A percentile compares a stretch with the other conserved stretches of the same genome.
Conservation (phyloP, 2,888 invertebrate genomes). For the Neoitamus cyanurus region DNA sequence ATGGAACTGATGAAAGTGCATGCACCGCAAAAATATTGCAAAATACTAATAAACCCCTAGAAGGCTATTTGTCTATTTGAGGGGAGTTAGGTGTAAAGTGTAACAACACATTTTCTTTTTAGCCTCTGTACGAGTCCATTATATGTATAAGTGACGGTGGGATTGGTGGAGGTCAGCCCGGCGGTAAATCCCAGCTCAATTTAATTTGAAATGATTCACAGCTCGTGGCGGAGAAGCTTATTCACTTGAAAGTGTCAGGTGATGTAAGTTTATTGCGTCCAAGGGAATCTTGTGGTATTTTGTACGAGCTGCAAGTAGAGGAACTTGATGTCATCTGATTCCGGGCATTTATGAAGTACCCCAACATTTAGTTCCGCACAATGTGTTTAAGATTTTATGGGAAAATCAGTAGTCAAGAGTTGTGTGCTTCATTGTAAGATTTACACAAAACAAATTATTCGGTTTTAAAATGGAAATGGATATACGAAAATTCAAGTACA, state of each 20-base stretch:
- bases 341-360: background rate
- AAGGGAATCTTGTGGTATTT: background rate
- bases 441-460: too few relatives aligned
- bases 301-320: background rate
- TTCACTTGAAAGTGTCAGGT: background rate
- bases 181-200: background rate
- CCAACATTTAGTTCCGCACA: background rate
- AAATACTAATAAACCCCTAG: background rate
- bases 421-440: background rate
- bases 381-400: background rate
- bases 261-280: constrained; percentile 5
- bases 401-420: background rate
- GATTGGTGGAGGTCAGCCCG: background rate
- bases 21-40: background rate
- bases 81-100: background rate
- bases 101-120: background rate
- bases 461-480: too few relatives aligned
- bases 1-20: constrained; percentile 4
- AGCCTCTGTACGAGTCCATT: background rate
- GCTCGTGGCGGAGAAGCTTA: background rate
- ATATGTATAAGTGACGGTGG: background rate
- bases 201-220: constrained; percentile 12
- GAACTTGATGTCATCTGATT: background rate
- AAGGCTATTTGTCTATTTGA: background rate
- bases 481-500: too few relatives aligned